Base-by-base conservation (phyloP, 2,888 invertebrate species). In the Aphodius sticticus region DNA sequence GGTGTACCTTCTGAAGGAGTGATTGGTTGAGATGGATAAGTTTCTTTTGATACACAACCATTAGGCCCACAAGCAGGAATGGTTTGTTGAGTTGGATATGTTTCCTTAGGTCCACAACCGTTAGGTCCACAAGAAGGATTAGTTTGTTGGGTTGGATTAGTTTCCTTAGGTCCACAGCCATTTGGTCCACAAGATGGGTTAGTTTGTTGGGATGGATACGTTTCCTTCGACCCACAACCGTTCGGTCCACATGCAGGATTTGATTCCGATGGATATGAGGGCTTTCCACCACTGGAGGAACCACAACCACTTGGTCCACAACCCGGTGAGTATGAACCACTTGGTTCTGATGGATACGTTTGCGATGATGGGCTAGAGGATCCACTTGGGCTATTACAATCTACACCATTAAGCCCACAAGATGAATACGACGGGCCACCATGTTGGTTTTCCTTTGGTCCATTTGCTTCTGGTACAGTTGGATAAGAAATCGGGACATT, bases 321-420 rank as follows among this genome's bases (percentile, higher is more conserved):
- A 15, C 75, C 15, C 69, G 69, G 69, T 5, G 76, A 38, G 35
- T 76, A 69, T 36, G 78, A 78, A 69, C 76, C 69, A 16, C 53
- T 35, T n/a, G 53, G 74, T 15, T 76, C 74, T 16, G 69, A 15
- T 70, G 77, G 7, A 12, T 26, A 26, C 26, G 26, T 26, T 26
- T 26, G 26, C 26, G 3, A 79, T 37, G 70, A 35, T 15, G 16
- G 53, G 26, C 26, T 26, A 26, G 26, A 26, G 26, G 78, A 37
- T 16, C 36, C 38, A 12, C 72, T 16, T 14, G 75, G 12, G 1
- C 76, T 12, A 38, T 75, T 76, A 6, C 26, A 26, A 26, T 3
- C 26, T 26, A 26, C 26, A 69, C 9, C 69, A 5, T 16, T 5
- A 35, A 69, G 69, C 53, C 26, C 69, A 69, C 35, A n/a, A 26